Base-by-base conservation (phyloP, 2,888 invertebrate genomes). In the Catocala fraxini region DNA sequence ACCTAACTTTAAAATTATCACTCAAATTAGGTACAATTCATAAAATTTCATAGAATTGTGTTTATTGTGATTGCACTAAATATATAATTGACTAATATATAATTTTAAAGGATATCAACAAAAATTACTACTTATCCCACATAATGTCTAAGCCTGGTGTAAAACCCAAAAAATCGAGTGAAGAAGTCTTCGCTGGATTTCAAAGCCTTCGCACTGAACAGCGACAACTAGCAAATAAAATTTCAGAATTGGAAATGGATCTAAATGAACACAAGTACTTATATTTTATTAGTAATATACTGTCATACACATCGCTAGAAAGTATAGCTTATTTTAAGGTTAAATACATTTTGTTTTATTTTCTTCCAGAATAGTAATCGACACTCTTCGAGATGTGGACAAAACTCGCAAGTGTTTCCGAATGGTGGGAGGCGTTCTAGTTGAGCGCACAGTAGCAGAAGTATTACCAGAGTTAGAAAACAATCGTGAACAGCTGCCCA, bases 191-290 rank as follows among this genome's bases (percentile, higher is more conserved):
- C 74, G 95, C 96, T 53, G 97, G 97, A 61, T 99, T 99, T 93
- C 98, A 99, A 92, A 95, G 95, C 65, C 95, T 99, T 56, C 95
- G 99, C 51, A 96, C 96, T 77, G 99, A 99, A 85, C 99, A 99
- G 91, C 95, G 98, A 81, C 96, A 96, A 79, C 93, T 98, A 79
- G 97, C 97, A 35, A 96, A 96, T 78, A 99, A 99, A 95, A 95
- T 99, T 67, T 97, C 97, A 0, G 99, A 99, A 93, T 94, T 99
- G 80, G 98, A 99, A 95, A 96, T 97, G 95, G 99, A 99, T 90
- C 95, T 98, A 68, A 98, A 98, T 88, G 99, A 99, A 93, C 99
- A 99, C 95, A 99, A 98, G 99, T 99, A 94, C 95, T 95, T 89
- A 41, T 39, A 5, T 6, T n/a, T 25, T 15, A 4, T n/a, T 43